Percentiles rank a stretch among this genome's conserved stretches.
phyloP scores from a whole-genome alignment of 2,113 vertebrate genomes.

The Copsychus sechellarum region DNA sequence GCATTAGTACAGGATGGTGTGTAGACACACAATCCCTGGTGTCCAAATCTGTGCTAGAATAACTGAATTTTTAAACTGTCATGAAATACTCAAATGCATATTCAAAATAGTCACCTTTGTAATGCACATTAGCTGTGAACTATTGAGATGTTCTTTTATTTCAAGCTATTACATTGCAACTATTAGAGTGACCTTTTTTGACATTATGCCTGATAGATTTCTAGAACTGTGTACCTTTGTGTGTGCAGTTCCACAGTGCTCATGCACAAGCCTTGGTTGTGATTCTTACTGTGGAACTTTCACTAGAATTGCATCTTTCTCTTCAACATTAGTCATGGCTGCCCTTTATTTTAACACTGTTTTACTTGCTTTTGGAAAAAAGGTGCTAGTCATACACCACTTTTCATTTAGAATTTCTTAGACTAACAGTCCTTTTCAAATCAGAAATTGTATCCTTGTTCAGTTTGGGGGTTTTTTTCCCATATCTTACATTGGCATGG shows the following conservation, averaged over 20 bases:
- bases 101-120: neutral
- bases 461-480: neutral
- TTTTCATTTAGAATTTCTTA: constrained; percentile 46
- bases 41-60: neutral
- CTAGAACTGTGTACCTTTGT: neutral
- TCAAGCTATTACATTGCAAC: neutral
- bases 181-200: neutral
- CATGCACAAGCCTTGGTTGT: neutral
- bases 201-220: neutral
- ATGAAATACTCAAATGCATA: neutral
- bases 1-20: neutral
- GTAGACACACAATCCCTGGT: neutral
- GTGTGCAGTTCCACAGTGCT: neutral
- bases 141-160: neutral
- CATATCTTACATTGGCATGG: neutral
- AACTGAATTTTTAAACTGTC: neutral
- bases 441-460: constrained; percentile 5
- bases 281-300: constrained; percentile 20
- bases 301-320: constrained; percentile 36
- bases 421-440: constrained; percentile 42
- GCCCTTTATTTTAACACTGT: constrained; percentile 20
- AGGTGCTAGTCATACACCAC: constrained; percentile 4
- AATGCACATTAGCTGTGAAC: neutral
- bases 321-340: constrained; percentile 54
- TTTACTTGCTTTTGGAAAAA: constrained; percentile 65